Base-by-base conservation (phyloP, 2,113 vertebrate genomes). In the Meleagris gallopavo region DNA sequence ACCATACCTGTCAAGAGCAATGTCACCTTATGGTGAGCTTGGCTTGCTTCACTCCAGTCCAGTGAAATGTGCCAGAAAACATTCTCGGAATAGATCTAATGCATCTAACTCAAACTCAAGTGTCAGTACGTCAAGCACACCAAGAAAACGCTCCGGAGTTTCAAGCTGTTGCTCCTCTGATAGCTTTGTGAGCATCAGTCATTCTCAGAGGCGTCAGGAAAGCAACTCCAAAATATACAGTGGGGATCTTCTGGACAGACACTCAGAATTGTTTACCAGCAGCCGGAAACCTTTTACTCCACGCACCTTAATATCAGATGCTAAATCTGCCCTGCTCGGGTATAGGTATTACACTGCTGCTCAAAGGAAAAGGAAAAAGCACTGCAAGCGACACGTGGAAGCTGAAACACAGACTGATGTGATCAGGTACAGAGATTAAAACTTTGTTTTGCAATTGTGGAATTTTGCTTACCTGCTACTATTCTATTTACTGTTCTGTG, bases 281-380 rank as follows among this genome's bases (percentile, higher is more conserved):
- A 95, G 97, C 24, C 97, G 84, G 2, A 96, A 97, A 83, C 98
- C 98, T 32, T 99, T 99, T 78, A 99, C 98, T 17, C 99, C 99
- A 25, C 98, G 98, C 84, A 99, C 98, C 21, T 97, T 99, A 74
- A 98, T 98, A 92, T 98, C 98, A 19, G 98, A 98, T 71, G 98
- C 97, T 65, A 98, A 98, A 89, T 98, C 99, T 29, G 98, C 97
- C 87, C 96, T 99, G 81, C 97, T 98, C 29, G 97, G 97, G 25
- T 99, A 99, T 90, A 98, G 98, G 48, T 99, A 98, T 93, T 99
- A 99, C 89, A 98, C 97, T 57, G 98, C 98, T 70, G 98, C 98
- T 36, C 97, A 25, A 92, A 98, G 93, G 76, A 98, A 95, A 93
- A 97, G 30, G 50, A 95, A 54, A 60, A 88, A 85, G 60, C 48